Conservation (phyloP, 2,113 vertebrate genomes). For the Leuciscus idus region DNA sequence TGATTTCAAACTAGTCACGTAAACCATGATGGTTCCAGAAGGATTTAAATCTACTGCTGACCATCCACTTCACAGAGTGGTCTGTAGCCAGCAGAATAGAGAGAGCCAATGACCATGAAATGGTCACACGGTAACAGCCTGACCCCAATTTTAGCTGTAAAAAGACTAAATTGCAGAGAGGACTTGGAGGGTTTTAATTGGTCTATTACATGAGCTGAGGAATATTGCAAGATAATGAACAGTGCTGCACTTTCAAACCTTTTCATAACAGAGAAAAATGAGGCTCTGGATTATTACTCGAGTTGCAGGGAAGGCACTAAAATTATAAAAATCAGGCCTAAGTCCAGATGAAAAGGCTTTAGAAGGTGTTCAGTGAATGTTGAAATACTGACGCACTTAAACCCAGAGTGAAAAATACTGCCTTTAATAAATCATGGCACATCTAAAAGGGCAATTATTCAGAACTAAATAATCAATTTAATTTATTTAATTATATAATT, state of each 20-base stretch:
- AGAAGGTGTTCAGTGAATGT: background rate
- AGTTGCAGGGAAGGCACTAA: slow-evolving; percentile 4
- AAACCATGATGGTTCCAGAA: slow-evolving; percentile 1
- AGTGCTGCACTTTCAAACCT: slow-evolving; percentile 41
- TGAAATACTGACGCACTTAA: background rate
- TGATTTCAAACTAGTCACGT: slow-evolving; percentile 30
- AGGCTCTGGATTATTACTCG: slow-evolving; percentile 15
- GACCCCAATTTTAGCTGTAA: slow-evolving; percentile 51
- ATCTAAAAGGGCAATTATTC: background rate
- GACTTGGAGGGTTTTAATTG: slow-evolving; percentile 37
- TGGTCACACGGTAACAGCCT: slow-evolving; percentile 34
- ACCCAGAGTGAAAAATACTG: background rate
- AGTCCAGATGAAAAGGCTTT: background rate
- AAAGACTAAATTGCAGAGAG: slow-evolving; percentile 43
- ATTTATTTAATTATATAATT: background rate
- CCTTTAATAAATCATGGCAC: background rate
- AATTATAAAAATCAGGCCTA: background rate
- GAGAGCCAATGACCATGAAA: slow-evolving; percentile 53
- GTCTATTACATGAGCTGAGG: slow-evolving; percentile 33
- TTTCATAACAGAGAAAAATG: slow-evolving; percentile 32
- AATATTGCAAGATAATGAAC: slow-evolving; percentile 42
- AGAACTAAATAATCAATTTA: background rate
- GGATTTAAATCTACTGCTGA: slow-evolving; percentile 33
- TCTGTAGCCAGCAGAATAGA: slow-evolving; percentile 16
- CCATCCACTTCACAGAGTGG: background rate